A percentile compares a stretch with the other conserved stretches of the same genome.
Conservation (phyloP, 2,113 vertebrate genomes). For the Pelmatolapia mariae region DNA sequence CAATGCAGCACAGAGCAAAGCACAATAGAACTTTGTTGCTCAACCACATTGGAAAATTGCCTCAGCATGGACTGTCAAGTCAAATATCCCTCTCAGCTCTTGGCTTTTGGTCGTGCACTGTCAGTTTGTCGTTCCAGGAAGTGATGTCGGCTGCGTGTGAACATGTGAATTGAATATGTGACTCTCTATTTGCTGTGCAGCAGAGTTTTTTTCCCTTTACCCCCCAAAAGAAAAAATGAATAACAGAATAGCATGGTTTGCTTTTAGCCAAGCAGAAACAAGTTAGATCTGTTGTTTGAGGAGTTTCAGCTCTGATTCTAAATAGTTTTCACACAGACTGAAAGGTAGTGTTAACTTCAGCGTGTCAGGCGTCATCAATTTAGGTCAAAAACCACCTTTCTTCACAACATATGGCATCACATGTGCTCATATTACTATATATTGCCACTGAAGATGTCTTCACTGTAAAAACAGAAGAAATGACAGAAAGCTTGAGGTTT, state of each 20-base stretch:
- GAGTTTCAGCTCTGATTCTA: neutral
- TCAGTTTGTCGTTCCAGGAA: neutral
- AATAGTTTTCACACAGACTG: neutral
- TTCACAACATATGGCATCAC: neutral
- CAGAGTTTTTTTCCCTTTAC: neutral
- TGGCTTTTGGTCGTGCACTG: neutral
- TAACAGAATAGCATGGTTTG: neutral
- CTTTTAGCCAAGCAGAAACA: neutral
- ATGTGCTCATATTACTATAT: neutral
- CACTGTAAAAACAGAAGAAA: neutral
- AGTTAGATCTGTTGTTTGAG: neutral
- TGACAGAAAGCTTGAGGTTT: slow-evolving; percentile 8
- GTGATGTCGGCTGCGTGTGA: neutral
- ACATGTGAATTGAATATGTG: neutral
- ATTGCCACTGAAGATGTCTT: neutral
- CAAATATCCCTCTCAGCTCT: slow-evolving; percentile 39
- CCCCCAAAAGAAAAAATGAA: neutral
- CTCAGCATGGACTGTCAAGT: slow-evolving; percentile 49
- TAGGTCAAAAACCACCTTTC: neutral
- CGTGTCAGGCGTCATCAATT: neutral
- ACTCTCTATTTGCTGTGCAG: neutral
- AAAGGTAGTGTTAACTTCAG: neutral
- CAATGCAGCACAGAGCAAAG: slow-evolving; percentile 9
- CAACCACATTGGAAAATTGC: slow-evolving; percentile 34
- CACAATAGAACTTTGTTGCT: slow-evolving; percentile 52